These are phyloP conservation scores for Clavelina lepadiformis DNA, from an alignment of 23 tunicate species.

Conservation along the genomic window DNA sequence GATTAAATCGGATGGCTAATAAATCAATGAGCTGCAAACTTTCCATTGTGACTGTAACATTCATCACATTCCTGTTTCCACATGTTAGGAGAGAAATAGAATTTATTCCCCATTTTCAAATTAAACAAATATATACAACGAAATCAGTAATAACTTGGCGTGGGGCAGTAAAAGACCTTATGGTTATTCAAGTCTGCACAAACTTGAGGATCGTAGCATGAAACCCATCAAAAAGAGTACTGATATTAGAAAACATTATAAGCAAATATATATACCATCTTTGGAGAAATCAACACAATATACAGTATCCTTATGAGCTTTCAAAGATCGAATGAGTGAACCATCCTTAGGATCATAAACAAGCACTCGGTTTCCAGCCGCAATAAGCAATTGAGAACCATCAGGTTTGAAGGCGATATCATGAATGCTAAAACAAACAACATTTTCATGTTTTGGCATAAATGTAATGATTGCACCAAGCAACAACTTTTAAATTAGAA, in stretches of 20 bases:
- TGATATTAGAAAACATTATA: background rate
- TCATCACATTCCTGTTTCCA: too few relatives aligned
- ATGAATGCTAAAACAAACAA: constrained; percentile 42
- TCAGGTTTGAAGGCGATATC: constrained; percentile 90
- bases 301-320: constrained; percentile 88
- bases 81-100: too few relatives aligned
- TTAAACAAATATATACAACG: too few relatives aligned
- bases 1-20: too few relatives aligned
- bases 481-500: background rate
- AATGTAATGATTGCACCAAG: background rate
- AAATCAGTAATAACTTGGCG: too few relatives aligned
- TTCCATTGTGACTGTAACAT: too few relatives aligned
- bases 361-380: constrained; percentile 63
- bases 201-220: too few relatives aligned
- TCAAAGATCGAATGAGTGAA: constrained; percentile 39
- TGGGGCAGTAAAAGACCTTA: too few relatives aligned
- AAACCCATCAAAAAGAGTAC: too few relatives aligned
- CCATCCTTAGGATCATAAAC: constrained; percentile 89
- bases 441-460: background rate
- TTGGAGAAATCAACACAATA: constrained; percentile 58
- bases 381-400: constrained; percentile 77
- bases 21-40: too few relatives aligned
- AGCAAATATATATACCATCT: constrained; percentile 49
- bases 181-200: too few relatives aligned
- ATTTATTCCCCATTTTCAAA: too few relatives aligned